These are phyloP conservation scores for Catocala nupta DNA, from an alignment of 2,888 invertebrate species.

Conservation along the genomic window DNA sequence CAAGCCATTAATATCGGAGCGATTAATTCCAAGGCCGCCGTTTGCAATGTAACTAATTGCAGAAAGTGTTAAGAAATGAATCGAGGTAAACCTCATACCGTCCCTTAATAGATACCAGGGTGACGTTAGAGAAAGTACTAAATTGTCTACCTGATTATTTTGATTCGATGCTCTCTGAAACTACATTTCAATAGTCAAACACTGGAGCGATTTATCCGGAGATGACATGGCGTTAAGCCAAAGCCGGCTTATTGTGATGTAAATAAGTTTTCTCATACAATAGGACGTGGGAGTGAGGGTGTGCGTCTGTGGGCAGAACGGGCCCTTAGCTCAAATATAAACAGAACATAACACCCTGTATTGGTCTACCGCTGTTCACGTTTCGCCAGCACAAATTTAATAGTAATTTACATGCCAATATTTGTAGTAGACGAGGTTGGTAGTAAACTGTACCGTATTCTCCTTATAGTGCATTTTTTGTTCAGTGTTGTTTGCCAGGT, in stretches of 20 bases:
- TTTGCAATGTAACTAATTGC: too few species aligned
- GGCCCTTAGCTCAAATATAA: slow-evolving; percentile 71
- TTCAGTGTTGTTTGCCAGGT: slow-evolving; percentile 17
- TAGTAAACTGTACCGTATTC: slow-evolving; percentile 12
- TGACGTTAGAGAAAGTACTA: too few species aligned
- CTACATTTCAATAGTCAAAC: slow-evolving; percentile 39
- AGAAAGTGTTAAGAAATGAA: too few species aligned
- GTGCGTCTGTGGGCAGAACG: slow-evolving; percentile 76
- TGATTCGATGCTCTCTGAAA: slow-evolving; percentile 29
- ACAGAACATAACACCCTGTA: slow-evolving; percentile 66
- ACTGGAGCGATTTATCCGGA: slow-evolving; percentile 51
- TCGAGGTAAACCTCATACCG: too few species aligned
- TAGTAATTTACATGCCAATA: slow-evolving; percentile 28
- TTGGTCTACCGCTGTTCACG: slow-evolving; percentile 55
- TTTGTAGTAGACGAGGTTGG: slow-evolving; percentile 13
- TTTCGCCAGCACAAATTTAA: slow-evolving; percentile 49
- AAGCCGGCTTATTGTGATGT: slow-evolving; percentile 81
- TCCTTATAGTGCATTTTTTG: background rate
- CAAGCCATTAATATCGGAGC: too few species aligned
- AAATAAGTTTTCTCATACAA: slow-evolving; percentile 83
- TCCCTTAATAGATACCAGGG: too few species aligned
- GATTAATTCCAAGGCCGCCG: too few species aligned
- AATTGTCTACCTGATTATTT: slow-evolving; percentile 8
- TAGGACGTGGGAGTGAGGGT: slow-evolving; percentile 73
- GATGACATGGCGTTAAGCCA: slow-evolving; percentile 75